phyloP scores from a whole-genome alignment of 2,888 invertebrate genomes.

The Encarsia formosa region DNA sequence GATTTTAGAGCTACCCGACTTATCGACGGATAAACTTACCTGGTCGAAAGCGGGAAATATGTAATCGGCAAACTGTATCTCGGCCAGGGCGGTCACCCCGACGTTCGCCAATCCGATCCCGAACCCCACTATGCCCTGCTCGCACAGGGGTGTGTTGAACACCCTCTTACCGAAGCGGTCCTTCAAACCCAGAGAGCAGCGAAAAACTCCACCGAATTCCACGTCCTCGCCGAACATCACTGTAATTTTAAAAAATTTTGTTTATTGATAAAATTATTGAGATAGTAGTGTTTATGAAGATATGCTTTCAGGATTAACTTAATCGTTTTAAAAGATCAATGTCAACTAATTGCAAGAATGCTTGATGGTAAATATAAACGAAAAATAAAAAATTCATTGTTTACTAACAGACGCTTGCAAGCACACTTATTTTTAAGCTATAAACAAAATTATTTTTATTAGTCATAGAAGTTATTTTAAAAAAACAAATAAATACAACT shows the following conservation, averaged over 20 bases:
- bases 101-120: slow-evolving; percentile 89
- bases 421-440: too few relatives aligned
- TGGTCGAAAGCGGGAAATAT: slow-evolving; percentile 99
- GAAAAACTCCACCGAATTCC: slow-evolving; percentile 96
- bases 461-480: too few relatives aligned
- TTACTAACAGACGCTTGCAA: too few relatives aligned
- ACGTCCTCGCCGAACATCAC: slow-evolving; percentile 97
- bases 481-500: too few relatives aligned
- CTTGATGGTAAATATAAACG: too few relatives aligned
- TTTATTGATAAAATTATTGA: background rate
- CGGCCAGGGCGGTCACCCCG: slow-evolving; percentile 93
- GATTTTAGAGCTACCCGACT: too few relatives aligned
- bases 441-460: too few relatives aligned
- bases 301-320: too few relatives aligned
- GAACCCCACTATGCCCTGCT: slow-evolving; percentile 96
- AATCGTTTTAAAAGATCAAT: too few relatives aligned
- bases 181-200: slow-evolving; percentile 89
- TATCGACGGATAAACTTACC: slow-evolving; percentile 57
- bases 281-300: too few relatives aligned
- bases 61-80: slow-evolving; percentile 99
- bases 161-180: slow-evolving; percentile 93
- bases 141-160: slow-evolving; percentile 95
- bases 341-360: too few relatives aligned
- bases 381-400: too few relatives aligned
- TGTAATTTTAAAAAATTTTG: slow-evolving; percentile 1